Percentiles rank a stretch among this genome's conserved stretches.
phyloP scores from a whole-genome alignment of 2,888 invertebrate species.

The Drosophila dives region DNA sequence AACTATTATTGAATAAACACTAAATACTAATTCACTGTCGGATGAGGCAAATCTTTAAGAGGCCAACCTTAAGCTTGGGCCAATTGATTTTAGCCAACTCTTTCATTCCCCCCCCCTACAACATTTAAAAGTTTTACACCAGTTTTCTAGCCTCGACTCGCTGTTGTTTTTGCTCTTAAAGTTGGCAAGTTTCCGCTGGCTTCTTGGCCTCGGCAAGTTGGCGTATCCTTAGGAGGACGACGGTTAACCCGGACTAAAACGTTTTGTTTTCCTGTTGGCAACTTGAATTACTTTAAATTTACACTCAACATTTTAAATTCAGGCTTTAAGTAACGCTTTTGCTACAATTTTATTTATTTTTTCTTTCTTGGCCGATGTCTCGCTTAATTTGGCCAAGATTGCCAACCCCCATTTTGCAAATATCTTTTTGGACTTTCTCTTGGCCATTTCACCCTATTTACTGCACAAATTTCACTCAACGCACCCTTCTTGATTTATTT shows the following conservation, averaged over 20 bases:
- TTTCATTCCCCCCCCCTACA: slow-evolving; percentile 11
- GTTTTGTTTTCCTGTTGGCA: slow-evolving; percentile 44
- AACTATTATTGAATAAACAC: slow-evolving; percentile 6
- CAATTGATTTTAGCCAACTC: slow-evolving; percentile 41
- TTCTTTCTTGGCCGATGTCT: slow-evolving; percentile 29
- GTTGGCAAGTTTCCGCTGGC: slow-evolving; percentile 40
- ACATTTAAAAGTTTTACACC: slow-evolving; percentile 44
- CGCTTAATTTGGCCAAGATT: slow-evolving; percentile 62
- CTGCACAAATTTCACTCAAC: slow-evolving; percentile 14
- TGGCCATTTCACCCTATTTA: slow-evolving; percentile 18
- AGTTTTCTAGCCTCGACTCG: slow-evolving; percentile 19
- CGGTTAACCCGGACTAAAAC: slow-evolving; percentile 36
- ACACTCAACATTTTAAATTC: slow-evolving; percentile 40
- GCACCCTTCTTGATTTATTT: slow-evolving; percentile 23
- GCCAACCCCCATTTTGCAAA: slow-evolving; percentile 16
- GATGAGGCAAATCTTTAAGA: slow-evolving; percentile 14
- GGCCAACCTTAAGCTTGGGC: slow-evolving; percentile 18
- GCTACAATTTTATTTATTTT: slow-evolving; percentile 10
- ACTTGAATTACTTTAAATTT: slow-evolving; percentile 68
- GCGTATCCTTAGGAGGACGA: slow-evolving; percentile 45
- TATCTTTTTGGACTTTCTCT: slow-evolving; percentile 9
- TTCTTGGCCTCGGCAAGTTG: slow-evolving; percentile 38
- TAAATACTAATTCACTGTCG: slow-evolving; percentile 7
- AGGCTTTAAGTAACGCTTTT: slow-evolving; percentile 32
- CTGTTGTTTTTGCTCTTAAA: slow-evolving; percentile 11